Evolutionary conservation across 2,113 vertebrate genomes (phyloP).

Genomic region (Cottus gobio): DNA sequence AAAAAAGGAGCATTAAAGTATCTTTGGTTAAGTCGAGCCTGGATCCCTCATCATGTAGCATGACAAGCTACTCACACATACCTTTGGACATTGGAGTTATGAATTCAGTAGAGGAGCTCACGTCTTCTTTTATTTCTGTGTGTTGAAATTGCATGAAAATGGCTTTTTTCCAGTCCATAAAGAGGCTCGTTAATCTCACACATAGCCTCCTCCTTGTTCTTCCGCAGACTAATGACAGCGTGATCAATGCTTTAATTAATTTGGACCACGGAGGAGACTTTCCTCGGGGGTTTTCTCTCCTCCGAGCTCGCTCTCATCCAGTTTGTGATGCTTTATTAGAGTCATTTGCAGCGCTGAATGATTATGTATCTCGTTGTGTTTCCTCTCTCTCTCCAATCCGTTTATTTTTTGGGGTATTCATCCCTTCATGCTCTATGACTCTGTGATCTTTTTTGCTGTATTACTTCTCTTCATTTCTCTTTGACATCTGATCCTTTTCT

Average conservation of each 20-base stretch:
- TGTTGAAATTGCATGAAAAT: conserved; percentile 2
- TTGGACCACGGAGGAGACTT: conserved; percentile 27
- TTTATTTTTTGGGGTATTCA: background rate
- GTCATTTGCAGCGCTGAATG: conserved; percentile 22
- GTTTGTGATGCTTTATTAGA: conserved; percentile 21
- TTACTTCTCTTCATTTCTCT: background rate
- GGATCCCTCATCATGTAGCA: background rate
- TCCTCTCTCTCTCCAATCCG: conserved; percentile 3
- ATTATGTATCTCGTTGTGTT: conserved; percentile 48
- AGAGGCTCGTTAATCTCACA: conserved; percentile 52
- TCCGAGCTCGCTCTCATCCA: conserved; percentile 29
- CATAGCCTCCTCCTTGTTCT: conserved; percentile 22
- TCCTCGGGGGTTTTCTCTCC: conserved; percentile 41
- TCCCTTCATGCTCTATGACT: background rate
- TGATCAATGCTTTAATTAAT: conserved; percentile 67
- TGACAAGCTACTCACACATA: conserved; percentile 2
- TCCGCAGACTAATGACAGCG: conserved; percentile 39
- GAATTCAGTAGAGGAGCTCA: background rate
- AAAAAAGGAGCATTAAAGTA: background rate
- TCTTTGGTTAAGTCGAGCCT: background rate
- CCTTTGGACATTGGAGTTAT: too few relatives aligned
- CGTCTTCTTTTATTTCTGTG: background rate
- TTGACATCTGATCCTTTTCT: background rate
- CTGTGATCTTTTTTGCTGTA: background rate
- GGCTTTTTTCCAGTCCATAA: conserved; percentile 20